phyloP scores from a whole-genome alignment of 2,113 vertebrate genomes.

The Scolopax mira region DNA sequence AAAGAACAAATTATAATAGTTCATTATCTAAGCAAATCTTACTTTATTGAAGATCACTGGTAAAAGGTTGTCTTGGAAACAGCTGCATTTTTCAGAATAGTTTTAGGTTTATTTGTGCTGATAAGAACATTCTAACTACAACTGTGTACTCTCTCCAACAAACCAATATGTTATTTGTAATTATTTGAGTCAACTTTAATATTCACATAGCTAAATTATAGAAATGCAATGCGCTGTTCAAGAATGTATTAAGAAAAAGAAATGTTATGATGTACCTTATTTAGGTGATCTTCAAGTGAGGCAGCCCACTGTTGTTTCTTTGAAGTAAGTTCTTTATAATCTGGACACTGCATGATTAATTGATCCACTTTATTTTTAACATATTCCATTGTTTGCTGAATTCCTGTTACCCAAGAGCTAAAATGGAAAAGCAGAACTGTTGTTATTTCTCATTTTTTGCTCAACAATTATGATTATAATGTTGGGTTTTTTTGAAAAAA shows the following conservation, averaged over 20 bases:
- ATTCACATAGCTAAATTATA: not conserved
- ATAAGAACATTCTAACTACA: not conserved
- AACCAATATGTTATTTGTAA: not conserved
- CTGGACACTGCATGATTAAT: constrained; percentile 66
- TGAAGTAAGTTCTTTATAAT: constrained; percentile 66
- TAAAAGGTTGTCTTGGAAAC: not conserved
- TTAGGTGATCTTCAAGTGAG: constrained; percentile 73
- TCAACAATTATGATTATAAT: not conserved
- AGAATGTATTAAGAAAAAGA: not conserved
- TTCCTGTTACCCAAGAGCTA: constrained; percentile 69
- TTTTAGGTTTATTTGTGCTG: not conserved
- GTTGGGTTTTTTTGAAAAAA: not conserved
- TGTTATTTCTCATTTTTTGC: not conserved
- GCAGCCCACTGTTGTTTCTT: constrained; percentile 70
- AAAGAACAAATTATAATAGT: not conserved
- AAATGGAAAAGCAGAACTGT: constrained; percentile 27
- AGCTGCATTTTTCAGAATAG: not conserved
- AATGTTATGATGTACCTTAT: constrained; percentile 73
- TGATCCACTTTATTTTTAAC: constrained; percentile 70
- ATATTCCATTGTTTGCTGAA: constrained; percentile 77
- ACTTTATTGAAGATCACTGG: not conserved
- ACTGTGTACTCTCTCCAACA: not conserved
- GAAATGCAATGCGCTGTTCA: not conserved
- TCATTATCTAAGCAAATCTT: not conserved
- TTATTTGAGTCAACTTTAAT: not conserved